Evolutionary conservation across 2,888 invertebrate species (phyloP).

Genomic region (Minunthozetes semirufus): DNA sequence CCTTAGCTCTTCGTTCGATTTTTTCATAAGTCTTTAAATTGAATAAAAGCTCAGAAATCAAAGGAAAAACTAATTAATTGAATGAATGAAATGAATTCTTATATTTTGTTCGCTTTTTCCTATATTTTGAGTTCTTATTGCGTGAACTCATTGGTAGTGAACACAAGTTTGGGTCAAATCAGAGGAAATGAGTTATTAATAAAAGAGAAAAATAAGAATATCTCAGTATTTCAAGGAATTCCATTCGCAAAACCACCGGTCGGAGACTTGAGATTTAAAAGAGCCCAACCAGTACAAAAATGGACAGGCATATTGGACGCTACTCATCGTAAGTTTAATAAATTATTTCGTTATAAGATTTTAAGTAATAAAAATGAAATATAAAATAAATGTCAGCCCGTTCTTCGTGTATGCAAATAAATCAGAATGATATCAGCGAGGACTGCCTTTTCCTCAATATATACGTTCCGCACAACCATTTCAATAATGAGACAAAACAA

Average conservation of each 20-base stretch:
- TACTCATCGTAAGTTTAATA: background rate
- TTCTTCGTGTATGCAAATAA: background rate
- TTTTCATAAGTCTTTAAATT: too few relatives aligned
- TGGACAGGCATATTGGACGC: background rate
- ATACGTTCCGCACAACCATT: background rate
- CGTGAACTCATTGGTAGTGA: background rate
- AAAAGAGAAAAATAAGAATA: background rate
- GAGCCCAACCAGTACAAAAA: background rate
- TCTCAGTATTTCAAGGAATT: slow-evolving; percentile 4
- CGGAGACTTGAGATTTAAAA: slow-evolving; percentile 2
- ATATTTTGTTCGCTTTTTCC: background rate
- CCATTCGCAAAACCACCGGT: slow-evolving; percentile 20
- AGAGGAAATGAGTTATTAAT: background rate
- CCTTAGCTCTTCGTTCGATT: too few relatives aligned
- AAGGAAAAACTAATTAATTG: background rate
- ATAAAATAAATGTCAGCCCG: background rate
- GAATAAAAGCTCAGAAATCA: background rate
- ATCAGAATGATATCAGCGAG: slow-evolving; percentile 6
- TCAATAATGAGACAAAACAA: slow-evolving; percentile 2
- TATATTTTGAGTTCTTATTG: background rate
- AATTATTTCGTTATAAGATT: too few relatives aligned
- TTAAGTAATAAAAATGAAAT: too few relatives aligned
- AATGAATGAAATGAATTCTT: background rate
- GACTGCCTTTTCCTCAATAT: slow-evolving; percentile 27
- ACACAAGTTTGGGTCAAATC: slow-evolving; percentile 16